Evolutionary conservation across 2,888 invertebrate genomes (phyloP).

Genomic region (Cheilosia vernalis): DNA sequence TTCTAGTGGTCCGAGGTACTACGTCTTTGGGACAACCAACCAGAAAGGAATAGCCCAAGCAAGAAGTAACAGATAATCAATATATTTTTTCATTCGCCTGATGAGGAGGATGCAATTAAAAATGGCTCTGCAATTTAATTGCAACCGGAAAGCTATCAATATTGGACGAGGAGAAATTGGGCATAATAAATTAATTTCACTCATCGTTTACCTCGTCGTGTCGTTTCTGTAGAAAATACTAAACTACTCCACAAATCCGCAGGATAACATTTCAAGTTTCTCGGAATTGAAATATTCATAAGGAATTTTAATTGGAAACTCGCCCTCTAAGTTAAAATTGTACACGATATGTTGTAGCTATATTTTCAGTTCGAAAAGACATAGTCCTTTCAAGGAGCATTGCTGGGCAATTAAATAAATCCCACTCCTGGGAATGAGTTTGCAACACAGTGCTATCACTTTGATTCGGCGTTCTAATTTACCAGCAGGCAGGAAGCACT

Average conservation of each 20-base stretch:
- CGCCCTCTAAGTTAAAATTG: not conserved
- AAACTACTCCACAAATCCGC: conserved; percentile 44
- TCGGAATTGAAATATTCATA: conserved; percentile 42
- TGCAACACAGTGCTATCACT: not conserved
- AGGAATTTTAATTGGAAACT: conserved; percentile 57
- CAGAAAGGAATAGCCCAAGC: conserved; percentile 92
- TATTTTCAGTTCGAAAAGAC: not conserved
- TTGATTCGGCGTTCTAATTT: not conserved
- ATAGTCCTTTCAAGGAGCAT: conserved; percentile 19
- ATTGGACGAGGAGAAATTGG: conserved; percentile 38
- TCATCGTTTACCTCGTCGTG: conserved; percentile 9
- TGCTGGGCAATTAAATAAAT: conserved; percentile 28
- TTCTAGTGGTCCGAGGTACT: conserved; percentile 88
- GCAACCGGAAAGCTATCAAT: conserved; percentile 48
- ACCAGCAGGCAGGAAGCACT: not conserved
- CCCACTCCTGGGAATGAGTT: not conserved
- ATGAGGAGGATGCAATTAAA: conserved; percentile 49
- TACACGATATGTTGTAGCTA: not conserved
- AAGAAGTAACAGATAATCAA: conserved; percentile 86
- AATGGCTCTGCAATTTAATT: conserved; percentile 46
- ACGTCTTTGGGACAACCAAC: conserved; percentile 89
- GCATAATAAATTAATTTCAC: conserved; percentile 44
- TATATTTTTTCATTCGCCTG: not conserved
- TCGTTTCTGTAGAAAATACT: conserved; percentile 13
- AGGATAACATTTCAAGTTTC: conserved; percentile 45